phyloP scores from a whole-genome alignment of 2,113 vertebrate genomes.

The Tychaedon coryphoeus region DNA sequence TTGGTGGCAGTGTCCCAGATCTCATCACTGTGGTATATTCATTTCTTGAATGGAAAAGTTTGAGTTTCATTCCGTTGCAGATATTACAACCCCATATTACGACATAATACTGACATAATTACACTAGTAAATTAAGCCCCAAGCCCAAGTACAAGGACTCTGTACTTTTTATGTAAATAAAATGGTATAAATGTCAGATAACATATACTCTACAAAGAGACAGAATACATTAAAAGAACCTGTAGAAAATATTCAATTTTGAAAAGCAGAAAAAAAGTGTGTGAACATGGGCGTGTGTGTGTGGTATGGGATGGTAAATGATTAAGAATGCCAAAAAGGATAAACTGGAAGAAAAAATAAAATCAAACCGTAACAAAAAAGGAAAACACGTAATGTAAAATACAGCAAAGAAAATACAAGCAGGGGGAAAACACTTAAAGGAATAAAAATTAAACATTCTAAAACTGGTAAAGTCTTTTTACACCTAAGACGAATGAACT shows the following conservation, averaged over 20 bases:
- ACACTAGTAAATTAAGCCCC: background rate
- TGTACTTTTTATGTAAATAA: background rate
- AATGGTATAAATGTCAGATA: background rate
- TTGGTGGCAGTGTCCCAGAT: background rate
- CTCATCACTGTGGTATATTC: background rate
- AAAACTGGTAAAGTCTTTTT: background rate
- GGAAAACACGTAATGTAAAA: background rate
- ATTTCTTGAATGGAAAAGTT: background rate
- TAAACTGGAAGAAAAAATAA: background rate
- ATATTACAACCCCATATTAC: background rate
- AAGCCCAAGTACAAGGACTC: background rate
- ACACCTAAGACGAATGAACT: background rate
- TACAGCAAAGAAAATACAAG: background rate
- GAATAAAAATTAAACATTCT: background rate
- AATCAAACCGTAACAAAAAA: background rate
- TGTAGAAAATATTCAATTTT: background rate
- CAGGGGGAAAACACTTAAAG: background rate
- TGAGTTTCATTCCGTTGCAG: background rate
- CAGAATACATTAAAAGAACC: background rate
- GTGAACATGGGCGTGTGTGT: background rate
- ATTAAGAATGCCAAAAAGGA: background rate
- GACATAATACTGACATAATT: background rate
- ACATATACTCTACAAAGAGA: background rate
- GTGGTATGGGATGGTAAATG: background rate
- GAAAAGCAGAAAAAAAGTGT: background rate